phyloP scores from a whole-genome alignment of 1,140 invertebrate genomes.

The Drosophila ercepeae region DNA sequence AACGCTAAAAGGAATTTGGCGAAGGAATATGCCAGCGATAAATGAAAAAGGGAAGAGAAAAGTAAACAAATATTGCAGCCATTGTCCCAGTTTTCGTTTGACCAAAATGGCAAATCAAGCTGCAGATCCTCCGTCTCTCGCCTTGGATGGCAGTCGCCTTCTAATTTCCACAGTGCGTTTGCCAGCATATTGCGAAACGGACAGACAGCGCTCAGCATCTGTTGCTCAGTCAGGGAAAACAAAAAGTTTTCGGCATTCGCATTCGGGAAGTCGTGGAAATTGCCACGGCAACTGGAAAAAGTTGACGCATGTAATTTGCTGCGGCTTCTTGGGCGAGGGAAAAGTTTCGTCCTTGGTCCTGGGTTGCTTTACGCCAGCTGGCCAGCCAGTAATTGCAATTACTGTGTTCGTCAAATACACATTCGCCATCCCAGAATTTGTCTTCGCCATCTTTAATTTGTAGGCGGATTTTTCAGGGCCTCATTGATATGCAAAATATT shows the following conservation, averaged over 20 bases:
- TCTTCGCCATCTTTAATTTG: slow-evolving; percentile 32
- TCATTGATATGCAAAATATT: slow-evolving; percentile 22
- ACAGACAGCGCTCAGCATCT: slow-evolving; percentile 55
- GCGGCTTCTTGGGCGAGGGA: slow-evolving; percentile 23
- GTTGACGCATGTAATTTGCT: slow-evolving; percentile 58
- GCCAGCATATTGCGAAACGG: slow-evolving; percentile 54
- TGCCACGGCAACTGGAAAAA: slow-evolving; percentile 34
- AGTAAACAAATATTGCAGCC: slow-evolving; percentile 63
- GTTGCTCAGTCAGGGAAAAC: slow-evolving; percentile 51
- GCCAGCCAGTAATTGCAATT: slow-evolving; percentile 68
- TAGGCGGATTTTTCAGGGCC: not conserved
- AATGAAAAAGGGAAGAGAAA: slow-evolving; percentile 18
- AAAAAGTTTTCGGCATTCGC: slow-evolving; percentile 20
- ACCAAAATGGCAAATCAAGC: slow-evolving; percentile 63
- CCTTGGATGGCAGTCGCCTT: slow-evolving; percentile 28
- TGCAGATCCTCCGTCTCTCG: slow-evolving; percentile 20
- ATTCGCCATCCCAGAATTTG: slow-evolving; percentile 30
- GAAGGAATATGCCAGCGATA: not conserved
- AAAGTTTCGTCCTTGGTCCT: slow-evolving; percentile 14
- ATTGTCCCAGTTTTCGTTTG: slow-evolving; percentile 53
- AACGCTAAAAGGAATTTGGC: slow-evolving; percentile 8
- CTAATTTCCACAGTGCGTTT: slow-evolving; percentile 58
- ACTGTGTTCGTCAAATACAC: slow-evolving; percentile 69
- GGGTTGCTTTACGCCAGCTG: slow-evolving; percentile 29
- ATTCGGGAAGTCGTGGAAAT: slow-evolving; percentile 32